Base-by-base conservation (phyloP, 2,888 invertebrate genomes). In the Deilephila porcellus region DNA sequence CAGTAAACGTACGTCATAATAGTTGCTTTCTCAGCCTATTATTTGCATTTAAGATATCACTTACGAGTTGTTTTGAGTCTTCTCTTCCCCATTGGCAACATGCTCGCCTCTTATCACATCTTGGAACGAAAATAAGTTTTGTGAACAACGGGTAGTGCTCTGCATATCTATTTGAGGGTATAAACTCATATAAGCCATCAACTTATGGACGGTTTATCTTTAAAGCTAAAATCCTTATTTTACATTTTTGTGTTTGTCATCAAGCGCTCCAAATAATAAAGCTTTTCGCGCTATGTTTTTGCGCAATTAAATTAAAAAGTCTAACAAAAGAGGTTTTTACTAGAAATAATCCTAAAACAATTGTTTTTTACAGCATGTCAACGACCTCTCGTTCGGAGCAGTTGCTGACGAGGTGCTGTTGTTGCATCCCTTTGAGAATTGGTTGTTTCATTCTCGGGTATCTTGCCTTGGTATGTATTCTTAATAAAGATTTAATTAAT, bases 391-490 rank as follows among this genome's bases (percentile, higher is more conserved):
- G 73, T n/a, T 74, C 37, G 17, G 71, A 77, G 72, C 75, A 82
- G n/a, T 11, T 85, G 20, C 82, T 85, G 73, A 82, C 77, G 3
- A 87, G 83, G 78, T 88, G 87, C 74, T 89, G 88, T 76, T 86
- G 75, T 74, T 89, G 87, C 76, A 78, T 88, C 17, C 88, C 88
- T 0, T 70, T 89, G 29, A 84, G 86, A 70, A 73, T 78, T 1
- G 88, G 87, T 1, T 88, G 89, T 75, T 85, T 88, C 74, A 85
- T 88, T 11, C 79, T 88, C 4, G 87, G 86, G 20, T 89, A 89
- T 75, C 53, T 87, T 1, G 85, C 80, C 74, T 71, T 89, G 82
- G 89, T 89, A 77, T 74, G 83, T 78, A 72, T 60, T n/a, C 1
- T 62, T 45, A 45, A 14, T 11, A 45, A 11, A 14, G 45, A 45